These are phyloP conservation scores for Kradibia gibbosae DNA, from an alignment of 1,140 invertebrate genomes.

Conservation along the genomic window DNA sequence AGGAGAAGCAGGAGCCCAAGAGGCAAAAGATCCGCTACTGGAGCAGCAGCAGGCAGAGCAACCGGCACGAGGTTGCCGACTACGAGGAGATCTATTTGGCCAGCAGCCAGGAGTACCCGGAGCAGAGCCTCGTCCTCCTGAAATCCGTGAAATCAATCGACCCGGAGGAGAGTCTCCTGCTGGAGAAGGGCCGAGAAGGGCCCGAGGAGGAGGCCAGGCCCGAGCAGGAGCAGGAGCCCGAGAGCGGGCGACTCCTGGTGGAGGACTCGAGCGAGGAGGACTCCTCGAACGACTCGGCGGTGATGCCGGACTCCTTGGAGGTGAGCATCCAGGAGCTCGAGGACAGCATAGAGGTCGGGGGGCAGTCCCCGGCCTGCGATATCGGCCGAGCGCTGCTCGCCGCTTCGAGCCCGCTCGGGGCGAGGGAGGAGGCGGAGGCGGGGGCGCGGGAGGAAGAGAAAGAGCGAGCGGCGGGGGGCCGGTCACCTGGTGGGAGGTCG, in stretches of 20 bases:
- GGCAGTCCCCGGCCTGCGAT: background rate
- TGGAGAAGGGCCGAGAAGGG: background rate
- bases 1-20: constrained; percentile 51
- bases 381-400: constrained; percentile 31
- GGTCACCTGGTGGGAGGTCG: no score
- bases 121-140: constrained; percentile 62
- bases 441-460: background rate
- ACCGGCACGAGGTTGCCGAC: constrained; percentile 33
- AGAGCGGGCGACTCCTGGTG: background rate
- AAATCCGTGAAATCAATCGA: constrained; percentile 67
- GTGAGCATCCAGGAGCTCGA: constrained; percentile 50
- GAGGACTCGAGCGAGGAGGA: constrained; percentile 23
- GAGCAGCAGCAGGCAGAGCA: background rate
- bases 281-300: constrained; percentile 52
- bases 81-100: constrained; percentile 65
- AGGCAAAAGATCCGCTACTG: background rate
- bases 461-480: background rate
- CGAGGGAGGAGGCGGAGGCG: background rate
- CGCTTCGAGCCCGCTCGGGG: constrained; percentile 15
- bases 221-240: constrained; percentile 11
- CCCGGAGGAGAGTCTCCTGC: constrained; percentile 56
- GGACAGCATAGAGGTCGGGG: constrained; percentile 37
- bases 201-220: constrained; percentile 28
- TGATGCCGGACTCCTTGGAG: constrained; percentile 68
- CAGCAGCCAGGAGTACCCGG: constrained; percentile 61